phyloP scores from a whole-genome alignment of 2,888 invertebrate genomes.

The Pyralis farinalis region DNA sequence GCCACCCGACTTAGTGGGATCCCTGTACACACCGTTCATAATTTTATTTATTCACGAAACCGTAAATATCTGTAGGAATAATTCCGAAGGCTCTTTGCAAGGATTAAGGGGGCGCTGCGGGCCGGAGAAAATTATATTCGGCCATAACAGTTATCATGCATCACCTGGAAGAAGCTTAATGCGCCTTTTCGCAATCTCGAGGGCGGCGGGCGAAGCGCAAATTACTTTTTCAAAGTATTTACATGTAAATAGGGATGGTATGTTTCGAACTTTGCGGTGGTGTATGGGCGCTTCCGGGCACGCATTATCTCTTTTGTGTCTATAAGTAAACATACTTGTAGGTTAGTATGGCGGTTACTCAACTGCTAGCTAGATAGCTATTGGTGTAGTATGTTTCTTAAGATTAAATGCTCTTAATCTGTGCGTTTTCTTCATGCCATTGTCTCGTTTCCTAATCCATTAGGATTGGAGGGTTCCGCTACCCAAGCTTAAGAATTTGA shows the following conservation, averaged over 20 bases:
- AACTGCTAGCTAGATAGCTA: too few relatives aligned
- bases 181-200: constrained; percentile 79
- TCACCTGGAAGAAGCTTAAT: constrained; percentile 80
- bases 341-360: too few relatives aligned
- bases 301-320: constrained; percentile 1
- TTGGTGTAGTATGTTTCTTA: too few relatives aligned
- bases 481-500: too few relatives aligned
- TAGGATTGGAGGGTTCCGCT: too few relatives aligned
- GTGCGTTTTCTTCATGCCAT: too few relatives aligned
- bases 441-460: too few relatives aligned
- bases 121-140: constrained; percentile 80
- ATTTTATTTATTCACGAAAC: constrained; percentile 80
- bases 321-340: too few relatives aligned
- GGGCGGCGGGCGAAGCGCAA: constrained; percentile 70
- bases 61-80: constrained; percentile 79
- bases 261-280: constrained; percentile 50
- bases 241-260: constrained; percentile 76
- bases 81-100: constrained; percentile 78
- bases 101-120: constrained; percentile 78
- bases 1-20: constrained; percentile 62
- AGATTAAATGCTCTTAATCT: too few relatives aligned
- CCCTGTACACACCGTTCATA: constrained; percentile 65
- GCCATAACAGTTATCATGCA: constrained; percentile 81
- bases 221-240: constrained; percentile 82
- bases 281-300: constrained; percentile 30